These are phyloP conservation scores for Isotomurus palustris DNA, from an alignment of 2,888 invertebrate genomes.

Conservation along the genomic window DNA sequence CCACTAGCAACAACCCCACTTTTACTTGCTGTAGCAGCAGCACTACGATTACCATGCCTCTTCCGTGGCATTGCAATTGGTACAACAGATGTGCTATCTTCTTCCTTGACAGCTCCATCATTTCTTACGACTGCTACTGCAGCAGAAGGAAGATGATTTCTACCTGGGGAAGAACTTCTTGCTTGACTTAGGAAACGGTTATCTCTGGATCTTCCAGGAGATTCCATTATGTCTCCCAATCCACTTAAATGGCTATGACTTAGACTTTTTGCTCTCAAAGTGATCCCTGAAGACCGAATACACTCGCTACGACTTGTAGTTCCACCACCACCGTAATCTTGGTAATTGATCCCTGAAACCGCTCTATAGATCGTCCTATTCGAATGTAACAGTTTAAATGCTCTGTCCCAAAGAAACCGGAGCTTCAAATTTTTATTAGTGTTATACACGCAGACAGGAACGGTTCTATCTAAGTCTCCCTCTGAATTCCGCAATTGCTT, in stretches of 20 bases:
- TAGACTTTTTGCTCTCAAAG: slow-evolving; percentile 33
- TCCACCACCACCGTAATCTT: slow-evolving; percentile 37
- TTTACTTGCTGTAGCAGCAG: slow-evolving; percentile 13
- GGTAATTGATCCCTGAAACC: slow-evolving; percentile 45
- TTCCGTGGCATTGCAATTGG: slow-evolving; percentile 8
- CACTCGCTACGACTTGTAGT: slow-evolving; percentile 7
- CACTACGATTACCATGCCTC: slow-evolving; percentile 9
- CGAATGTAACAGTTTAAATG: slow-evolving; percentile 44
- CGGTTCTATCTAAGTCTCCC: no score
- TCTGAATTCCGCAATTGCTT: no score
- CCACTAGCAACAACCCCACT: no score
- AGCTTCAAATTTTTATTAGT: slow-evolving; percentile 44
- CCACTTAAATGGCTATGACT: slow-evolving; percentile 39
- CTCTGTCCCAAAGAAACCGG: slow-evolving; percentile 46
- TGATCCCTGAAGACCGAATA: slow-evolving; percentile 14
- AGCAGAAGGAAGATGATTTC: not conserved
- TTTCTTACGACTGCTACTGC: not conserved
- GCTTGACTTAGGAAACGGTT: not conserved
- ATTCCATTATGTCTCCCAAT: slow-evolving; percentile 20
- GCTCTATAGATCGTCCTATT: slow-evolving; percentile 43
- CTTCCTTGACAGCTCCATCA: not conserved
- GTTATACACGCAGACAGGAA: slow-evolving; percentile 43
- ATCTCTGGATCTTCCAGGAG: slow-evolving; percentile 14
- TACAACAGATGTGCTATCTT: not conserved
- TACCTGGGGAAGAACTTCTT: slow-evolving; percentile 1